Conservation (phyloP, 2,113 vertebrate species). For the Hippocampus barbouri region DNA sequence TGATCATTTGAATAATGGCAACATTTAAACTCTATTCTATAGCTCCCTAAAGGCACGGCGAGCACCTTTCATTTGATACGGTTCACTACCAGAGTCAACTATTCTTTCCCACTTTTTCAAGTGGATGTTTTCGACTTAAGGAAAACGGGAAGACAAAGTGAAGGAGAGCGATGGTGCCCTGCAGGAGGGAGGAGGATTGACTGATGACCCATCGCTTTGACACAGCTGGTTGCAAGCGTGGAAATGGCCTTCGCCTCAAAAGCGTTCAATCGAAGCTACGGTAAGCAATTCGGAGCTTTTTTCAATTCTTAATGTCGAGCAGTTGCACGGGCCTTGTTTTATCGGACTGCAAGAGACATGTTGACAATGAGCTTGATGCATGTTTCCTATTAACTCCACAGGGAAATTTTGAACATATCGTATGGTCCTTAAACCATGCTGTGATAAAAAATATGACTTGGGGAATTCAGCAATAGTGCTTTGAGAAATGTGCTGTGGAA, state of each 20-base stretch:
- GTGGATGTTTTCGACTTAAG: constrained; percentile 19
- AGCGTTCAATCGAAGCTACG: constrained; percentile 49
- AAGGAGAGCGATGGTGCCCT: constrained; percentile 43
- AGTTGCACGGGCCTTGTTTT: constrained; percentile 35
- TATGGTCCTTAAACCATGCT: not conserved
- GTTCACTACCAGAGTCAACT: constrained; percentile 20
- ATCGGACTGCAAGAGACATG: constrained; percentile 25
- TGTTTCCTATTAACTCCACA: constrained; percentile 11
- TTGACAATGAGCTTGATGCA: constrained; percentile 3
- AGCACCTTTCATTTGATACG: constrained; percentile 1
- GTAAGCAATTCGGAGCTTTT: constrained; percentile 15
- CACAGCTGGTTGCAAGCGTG: constrained; percentile 47
- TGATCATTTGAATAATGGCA: not conserved
- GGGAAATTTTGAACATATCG: constrained; percentile 11
- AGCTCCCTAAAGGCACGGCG: not conserved
- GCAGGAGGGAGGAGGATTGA: constrained; percentile 52
- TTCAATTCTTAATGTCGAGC: constrained; percentile 17
- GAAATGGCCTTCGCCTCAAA: constrained; percentile 49
- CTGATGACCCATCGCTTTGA: constrained; percentile 47
- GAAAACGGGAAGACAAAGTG: constrained; percentile 34
- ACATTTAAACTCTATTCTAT: not conserved
- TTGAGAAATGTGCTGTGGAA: not conserved
- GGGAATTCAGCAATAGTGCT: constrained; percentile 18
- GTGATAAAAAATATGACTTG: constrained; percentile 15
- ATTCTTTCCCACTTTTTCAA: constrained; percentile 32